phyloP scores from a whole-genome alignment of 2,113 vertebrate species.

The Leptosomus discolor region DNA sequence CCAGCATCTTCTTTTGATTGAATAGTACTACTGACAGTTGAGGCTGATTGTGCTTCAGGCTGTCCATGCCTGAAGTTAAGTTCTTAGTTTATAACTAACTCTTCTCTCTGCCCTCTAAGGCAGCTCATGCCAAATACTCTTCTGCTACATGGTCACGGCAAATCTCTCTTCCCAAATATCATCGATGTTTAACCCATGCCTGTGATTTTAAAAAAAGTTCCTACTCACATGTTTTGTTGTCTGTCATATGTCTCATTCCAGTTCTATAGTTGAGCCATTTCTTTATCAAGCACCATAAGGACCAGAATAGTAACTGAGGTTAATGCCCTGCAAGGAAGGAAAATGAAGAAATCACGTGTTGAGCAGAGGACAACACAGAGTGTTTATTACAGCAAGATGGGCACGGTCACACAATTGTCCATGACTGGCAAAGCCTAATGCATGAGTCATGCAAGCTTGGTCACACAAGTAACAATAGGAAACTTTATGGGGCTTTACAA shows the following conservation, averaged over 20 bases:
- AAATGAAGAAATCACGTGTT: neutral
- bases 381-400: neutral
- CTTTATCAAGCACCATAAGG: neutral
- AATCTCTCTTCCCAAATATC: neutral
- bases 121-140: neutral
- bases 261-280: neutral
- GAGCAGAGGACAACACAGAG: neutral
- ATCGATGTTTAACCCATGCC: rapidly evolving
- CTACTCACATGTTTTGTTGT: neutral
- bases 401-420: neutral
- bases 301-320: conserved; percentile 22
- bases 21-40: neutral
- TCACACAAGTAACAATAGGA: neutral
- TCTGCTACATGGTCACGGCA: neutral
- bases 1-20: neutral
- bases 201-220: neutral
- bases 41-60: neutral
- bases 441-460: neutral
- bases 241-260: neutral
- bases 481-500: neutral
- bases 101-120: neutral
- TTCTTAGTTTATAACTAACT: neutral
- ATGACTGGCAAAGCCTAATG: neutral
- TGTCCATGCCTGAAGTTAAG: neutral
- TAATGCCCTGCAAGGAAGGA: neutral